Base-by-base conservation (phyloP, 2,888 invertebrate species). In the Diarsia mendica region DNA sequence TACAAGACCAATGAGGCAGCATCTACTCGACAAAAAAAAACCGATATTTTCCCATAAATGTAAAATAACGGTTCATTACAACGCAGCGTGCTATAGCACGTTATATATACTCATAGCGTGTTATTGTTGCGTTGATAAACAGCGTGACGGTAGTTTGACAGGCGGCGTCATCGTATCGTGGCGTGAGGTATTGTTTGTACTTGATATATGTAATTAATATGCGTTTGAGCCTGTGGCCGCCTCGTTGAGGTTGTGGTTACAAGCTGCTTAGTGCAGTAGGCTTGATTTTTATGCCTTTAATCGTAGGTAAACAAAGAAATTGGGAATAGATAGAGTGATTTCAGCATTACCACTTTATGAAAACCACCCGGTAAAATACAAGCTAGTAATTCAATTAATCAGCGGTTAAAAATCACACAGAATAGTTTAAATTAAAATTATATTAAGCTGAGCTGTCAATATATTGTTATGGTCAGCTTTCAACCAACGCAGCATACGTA, bases 141-240 rank as follows among this genome's bases (percentile, higher is more conserved):
- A 67, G 60, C 23, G 33, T 49, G 81, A 68, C 44, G 71, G 68
- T 60, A 71, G 70, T 75, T 71, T 82, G 84, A 82, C 72, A 46
- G 46, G 60, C 53, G 77, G 77, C 84, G 84, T 84, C 82, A 72
- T 49, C 63, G 55, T 53, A 20, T 39, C 84, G 51, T 81, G 81
- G 64, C 82, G 61, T 55, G 67, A 61, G 71, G 68, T 67, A 82
- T 84, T 82, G 82, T 82, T 80, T 82, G 84, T 70, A 72, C 55
- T 73, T 77, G 72, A 73, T 81, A 72, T 80, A 84, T 66, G 81
- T 77, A 81, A 84, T 83, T 84, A 83, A 81, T 84, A 84, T 80
- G 84, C 84, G 66, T 84, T 80, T 84, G 81, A 83, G 69, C 60
- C 65, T 84, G 84, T 55, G 71, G 80, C 75, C 23, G 28, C 49